Evolutionary conservation across 2,113 vertebrate genomes (phyloP), one percentile per base, ranked within the genome.

Genomic region (Morone chrysops): DNA sequence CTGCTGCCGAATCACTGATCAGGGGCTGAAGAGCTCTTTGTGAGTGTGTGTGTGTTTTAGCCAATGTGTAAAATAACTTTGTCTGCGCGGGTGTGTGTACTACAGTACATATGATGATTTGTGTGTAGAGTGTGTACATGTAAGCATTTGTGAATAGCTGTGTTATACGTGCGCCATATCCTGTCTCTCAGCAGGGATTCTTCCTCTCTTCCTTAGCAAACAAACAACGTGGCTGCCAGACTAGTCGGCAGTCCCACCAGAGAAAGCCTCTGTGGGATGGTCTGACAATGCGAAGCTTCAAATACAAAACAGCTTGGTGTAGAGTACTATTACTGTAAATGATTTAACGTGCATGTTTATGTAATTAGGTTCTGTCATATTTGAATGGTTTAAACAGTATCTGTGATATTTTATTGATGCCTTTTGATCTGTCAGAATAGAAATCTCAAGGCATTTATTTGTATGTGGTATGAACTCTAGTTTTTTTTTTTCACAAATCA

Each of bases 191-290:
- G 81, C 80, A 61, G 89, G 85, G 65, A 69, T 70, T 78, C 77
- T 89, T 88, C 82, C 69, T 77, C 74, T 83, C 22, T 56, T 75
- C 71, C 54, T 86, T 56, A 45, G 59, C 71, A 90, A 89, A 90
- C 75, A 90, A 90, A 80, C 81, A 85, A 16, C 2, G 14, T 51
- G 18, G 83, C 81, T 79, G 79, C 78, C 87, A 86, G 72, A 70
- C 20, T 47, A 54, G 75, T 76, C 36, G 17, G 67, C 8, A 56
- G 51, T 84, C 82, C 85, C 75, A 67, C 13, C 65, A 78, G 80
- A 87, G 68, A 62, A 71, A 41, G 77, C 61, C 85, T 88, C 73
- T 31, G 45, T 62, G 82, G 72, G 48, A 78, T 75, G 0, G 18
- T 56, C 12, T 60, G 57, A 84, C 79, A 62, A 79, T 75, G 17